Evolutionary conservation across 2,797 vertebrate species (phyloP).

Genomic region (Danio jaintianensis): DNA sequence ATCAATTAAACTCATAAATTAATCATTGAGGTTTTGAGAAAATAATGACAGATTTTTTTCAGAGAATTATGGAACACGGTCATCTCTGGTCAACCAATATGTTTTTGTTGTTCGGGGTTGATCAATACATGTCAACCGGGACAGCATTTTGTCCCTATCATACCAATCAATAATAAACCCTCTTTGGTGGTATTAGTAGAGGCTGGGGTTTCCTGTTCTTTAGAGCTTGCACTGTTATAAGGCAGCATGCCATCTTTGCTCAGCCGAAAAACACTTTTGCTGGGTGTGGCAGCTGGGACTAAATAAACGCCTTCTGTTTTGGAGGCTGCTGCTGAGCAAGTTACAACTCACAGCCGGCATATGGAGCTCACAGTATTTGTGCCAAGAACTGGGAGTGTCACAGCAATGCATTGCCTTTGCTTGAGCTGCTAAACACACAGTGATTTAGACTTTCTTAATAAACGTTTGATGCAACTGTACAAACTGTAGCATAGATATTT

Average conservation of each 20-base stretch:
- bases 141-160: conserved; percentile 22
- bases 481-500: conserved; percentile 48
- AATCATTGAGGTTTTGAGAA: background rate
- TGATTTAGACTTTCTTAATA: background rate
- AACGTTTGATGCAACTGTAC: conserved; percentile 7
- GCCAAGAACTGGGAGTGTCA: conserved; percentile 75
- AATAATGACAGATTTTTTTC: background rate
- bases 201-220: conserved; percentile 23
- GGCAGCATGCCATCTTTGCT: conserved; percentile 53
- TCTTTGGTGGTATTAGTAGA: conserved; percentile 42
- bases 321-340: conserved; percentile 74
- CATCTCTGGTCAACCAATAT: background rate
- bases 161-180: conserved; percentile 43
- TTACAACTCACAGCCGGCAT: conserved; percentile 81
- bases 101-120: conserved; percentile 5
- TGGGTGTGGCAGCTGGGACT: conserved; percentile 81
- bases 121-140: conserved; percentile 25
- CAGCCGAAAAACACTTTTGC: conserved; percentile 77
- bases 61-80: background rate
- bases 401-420: conserved; percentile 56
- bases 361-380: conserved; percentile 67
- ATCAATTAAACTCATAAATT: background rate
- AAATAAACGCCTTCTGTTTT: conserved; percentile 81
- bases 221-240: conserved; percentile 29
- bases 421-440: conserved; percentile 50